Percentiles rank a stretch among this genome's conserved stretches.
Conservation (phyloP, 2,113 vertebrate species). For the Paedocypris sp. region DNA sequence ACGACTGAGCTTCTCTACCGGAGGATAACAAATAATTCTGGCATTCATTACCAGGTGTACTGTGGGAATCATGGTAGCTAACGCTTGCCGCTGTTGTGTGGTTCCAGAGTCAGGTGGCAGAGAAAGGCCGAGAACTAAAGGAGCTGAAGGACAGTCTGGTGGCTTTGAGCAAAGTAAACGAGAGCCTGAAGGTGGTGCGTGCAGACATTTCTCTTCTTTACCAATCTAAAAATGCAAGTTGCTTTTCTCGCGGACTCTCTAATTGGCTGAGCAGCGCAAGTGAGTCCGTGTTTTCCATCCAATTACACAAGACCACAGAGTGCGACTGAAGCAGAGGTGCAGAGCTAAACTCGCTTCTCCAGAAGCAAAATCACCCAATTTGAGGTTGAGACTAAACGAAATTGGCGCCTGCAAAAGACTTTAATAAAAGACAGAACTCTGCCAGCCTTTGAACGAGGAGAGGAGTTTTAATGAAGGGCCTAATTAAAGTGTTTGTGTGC, state of each 20-base stretch:
- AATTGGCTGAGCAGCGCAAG: constrained; percentile 60
- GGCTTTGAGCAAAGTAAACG: constrained; percentile 70
- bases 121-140: constrained; percentile 81
- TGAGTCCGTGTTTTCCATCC: constrained; percentile 63
- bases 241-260: constrained; percentile 40
- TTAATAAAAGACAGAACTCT: constrained; percentile 51
- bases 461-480: constrained; percentile 51
- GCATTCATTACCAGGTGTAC: too few species aligned
- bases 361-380: constrained; percentile 57
- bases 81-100: too few species aligned
- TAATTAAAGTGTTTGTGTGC: constrained; percentile 51
- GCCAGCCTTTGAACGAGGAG: constrained; percentile 50
- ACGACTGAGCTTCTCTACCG: too few species aligned
- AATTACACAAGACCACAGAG: constrained; percentile 57
- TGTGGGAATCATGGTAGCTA: too few species aligned
- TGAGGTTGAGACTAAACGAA: constrained; percentile 66
- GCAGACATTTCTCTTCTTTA: constrained; percentile 47
- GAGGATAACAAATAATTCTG: too few species aligned
- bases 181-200: constrained; percentile 64
- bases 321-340: constrained; percentile 41
- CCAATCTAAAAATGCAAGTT: constrained; percentile 43
- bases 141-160: constrained; percentile 71
- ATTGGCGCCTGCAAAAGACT: constrained; percentile 59
- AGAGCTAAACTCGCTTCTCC: constrained; percentile 21
- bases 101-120: constrained; percentile 75